phyloP scores from a whole-genome alignment of 1,140 invertebrate species.

The Thrips palmi region DNA sequence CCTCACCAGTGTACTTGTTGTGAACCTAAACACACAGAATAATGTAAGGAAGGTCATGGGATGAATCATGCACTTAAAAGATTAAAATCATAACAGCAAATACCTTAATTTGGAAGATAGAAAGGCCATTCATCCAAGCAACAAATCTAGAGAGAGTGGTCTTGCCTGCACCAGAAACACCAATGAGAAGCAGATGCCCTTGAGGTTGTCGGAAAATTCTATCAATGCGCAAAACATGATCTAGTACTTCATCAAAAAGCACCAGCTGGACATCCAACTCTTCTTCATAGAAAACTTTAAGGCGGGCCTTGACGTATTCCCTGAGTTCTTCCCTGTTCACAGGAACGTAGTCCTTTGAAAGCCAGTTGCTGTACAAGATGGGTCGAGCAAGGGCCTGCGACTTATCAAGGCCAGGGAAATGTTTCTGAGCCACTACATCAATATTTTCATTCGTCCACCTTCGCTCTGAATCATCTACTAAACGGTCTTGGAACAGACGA shows the following conservation, averaged over 20 bases:
- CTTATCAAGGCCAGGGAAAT: conserved; percentile 83
- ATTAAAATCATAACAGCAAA: conserved; percentile 9
- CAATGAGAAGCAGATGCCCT: conserved; percentile 90
- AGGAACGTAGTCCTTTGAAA: conserved; percentile 95
- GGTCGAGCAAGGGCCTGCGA: conserved; percentile 74
- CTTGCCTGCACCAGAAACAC: conserved; percentile 95
- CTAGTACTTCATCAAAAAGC: conserved; percentile 95
- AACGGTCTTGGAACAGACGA: conserved; percentile 86
- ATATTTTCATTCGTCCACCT: conserved; percentile 98
- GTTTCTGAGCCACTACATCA: conserved; percentile 80
- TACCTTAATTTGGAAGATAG: conserved; percentile 92
- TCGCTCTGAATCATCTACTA: conserved; percentile 88
- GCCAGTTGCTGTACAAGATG: conserved; percentile 96
- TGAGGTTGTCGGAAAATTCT: conserved; percentile 98
- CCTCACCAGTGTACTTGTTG: conserved; percentile 95
- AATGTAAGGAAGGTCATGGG: not conserved
- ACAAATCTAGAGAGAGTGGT: conserved; percentile 97
- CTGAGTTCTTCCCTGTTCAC: conserved; percentile 87
- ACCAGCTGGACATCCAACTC: conserved; percentile 96
- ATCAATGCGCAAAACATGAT: conserved; percentile 96
- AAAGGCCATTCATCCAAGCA: conserved; percentile 99
- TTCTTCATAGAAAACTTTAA: conserved; percentile 99
- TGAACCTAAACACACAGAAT: conserved; percentile 49
- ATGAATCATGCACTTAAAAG: conserved; percentile 6
- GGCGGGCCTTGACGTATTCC: conserved; percentile 89